Percentiles rank a stretch among this genome's conserved stretches.
phyloP scores from a whole-genome alignment of 2,113 vertebrate genomes.

The Galemys pyrenaicus region DNA sequence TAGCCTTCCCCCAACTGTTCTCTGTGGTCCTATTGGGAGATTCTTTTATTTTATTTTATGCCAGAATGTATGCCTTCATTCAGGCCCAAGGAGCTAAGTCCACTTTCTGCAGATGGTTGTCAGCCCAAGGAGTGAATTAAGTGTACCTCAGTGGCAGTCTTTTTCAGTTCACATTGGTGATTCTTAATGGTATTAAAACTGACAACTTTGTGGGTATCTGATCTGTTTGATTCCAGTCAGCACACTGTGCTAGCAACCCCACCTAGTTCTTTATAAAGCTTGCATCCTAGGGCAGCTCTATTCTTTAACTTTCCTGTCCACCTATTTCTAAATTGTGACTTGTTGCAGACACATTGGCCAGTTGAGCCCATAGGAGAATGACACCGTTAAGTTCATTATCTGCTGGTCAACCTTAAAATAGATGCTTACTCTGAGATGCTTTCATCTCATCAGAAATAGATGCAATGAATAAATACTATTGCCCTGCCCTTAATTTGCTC shows the following conservation, averaged over 20 bases:
- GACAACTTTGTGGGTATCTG: not conserved
- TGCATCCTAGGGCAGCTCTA: not conserved
- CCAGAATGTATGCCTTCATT: not conserved
- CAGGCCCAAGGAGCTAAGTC: not conserved
- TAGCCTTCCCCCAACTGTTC: not conserved
- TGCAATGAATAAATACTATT: not conserved
- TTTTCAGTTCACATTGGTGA: not conserved
- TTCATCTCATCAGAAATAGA: not conserved
- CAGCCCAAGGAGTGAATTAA: not conserved
- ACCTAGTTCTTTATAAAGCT: not conserved
- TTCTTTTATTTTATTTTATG: not conserved
- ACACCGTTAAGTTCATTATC: not conserved
- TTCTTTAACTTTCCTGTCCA: not conserved
- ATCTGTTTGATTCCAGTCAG: not conserved
- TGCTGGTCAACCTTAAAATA: not conserved
- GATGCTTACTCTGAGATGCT: not conserved
- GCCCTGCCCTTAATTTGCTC: not conserved
- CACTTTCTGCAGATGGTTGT: not conserved
- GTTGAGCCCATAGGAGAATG: not conserved
- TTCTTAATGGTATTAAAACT: not conserved
- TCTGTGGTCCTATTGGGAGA: not conserved
- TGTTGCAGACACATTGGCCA: not conserved
- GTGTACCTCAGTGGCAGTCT: not conserved
- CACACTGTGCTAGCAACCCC: not conserved
- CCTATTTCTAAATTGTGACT: not conserved